Percentiles rank a stretch among this genome's conserved stretches.
phyloP scores from a whole-genome alignment of 2,888 invertebrate genomes.

The Stratiomys singularior region DNA sequence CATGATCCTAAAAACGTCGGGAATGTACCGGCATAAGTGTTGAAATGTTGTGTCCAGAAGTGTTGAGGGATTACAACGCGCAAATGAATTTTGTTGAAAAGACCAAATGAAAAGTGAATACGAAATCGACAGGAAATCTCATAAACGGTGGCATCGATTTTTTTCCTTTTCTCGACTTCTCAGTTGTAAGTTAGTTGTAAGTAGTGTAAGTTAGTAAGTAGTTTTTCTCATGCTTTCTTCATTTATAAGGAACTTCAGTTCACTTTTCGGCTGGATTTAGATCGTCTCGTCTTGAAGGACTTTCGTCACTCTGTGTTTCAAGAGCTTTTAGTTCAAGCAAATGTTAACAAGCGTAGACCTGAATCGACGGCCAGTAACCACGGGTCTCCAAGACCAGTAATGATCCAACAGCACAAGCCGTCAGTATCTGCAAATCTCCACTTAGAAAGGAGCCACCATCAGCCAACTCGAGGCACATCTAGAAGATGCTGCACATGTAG shows the following conservation, averaged over 20 bases:
- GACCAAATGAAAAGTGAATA: background rate
- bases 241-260: too few species aligned
- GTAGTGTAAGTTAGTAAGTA: background rate
- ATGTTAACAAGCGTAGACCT: background rate
- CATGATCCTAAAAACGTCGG: too few species aligned
- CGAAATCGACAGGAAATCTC: background rate
- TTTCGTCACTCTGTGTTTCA: background rate
- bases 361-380: too few species aligned
- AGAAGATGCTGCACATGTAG: too few species aligned
- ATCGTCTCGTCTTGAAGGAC: too few species aligned
- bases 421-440: too few species aligned
- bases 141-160: background rate
- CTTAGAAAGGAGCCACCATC: too few species aligned
- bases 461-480: too few species aligned
- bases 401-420: too few species aligned
- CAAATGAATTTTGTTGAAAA: background rate
- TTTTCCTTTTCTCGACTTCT: background rate
- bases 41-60: background rate
- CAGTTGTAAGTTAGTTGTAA: background rate
- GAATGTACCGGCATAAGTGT: background rate
- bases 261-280: too few species aligned
- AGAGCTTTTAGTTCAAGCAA: background rate
- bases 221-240: background rate
- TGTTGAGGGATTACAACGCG: background rate
- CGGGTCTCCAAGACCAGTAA: too few species aligned